Percentiles rank a stretch among this genome's conserved stretches.
These are phyloP conservation scores for Apodemus sylvaticus DNA, from an alignment of 2,113 vertebrate genomes.

Conservation along the genomic window DNA sequence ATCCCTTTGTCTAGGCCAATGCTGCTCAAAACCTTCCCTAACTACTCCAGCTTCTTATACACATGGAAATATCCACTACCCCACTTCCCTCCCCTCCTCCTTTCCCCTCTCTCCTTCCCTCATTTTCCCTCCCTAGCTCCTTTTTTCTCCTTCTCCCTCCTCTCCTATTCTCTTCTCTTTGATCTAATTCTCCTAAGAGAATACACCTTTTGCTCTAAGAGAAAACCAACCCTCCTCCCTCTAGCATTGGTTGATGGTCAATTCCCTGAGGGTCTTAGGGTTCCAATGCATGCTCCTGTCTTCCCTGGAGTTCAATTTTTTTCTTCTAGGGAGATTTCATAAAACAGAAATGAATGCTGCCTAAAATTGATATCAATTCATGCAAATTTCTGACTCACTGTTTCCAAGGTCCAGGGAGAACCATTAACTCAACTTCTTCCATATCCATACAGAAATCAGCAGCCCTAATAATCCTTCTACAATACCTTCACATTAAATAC, in stretches of 20 bases:
- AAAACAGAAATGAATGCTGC: slow-evolving; percentile 54
- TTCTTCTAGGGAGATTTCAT: neutral
- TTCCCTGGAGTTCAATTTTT: neutral
- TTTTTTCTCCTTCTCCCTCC: neutral
- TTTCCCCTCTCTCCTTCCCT: no score
- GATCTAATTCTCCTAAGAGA: neutral
- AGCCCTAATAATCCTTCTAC: slow-evolving; percentile 28
- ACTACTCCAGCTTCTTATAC: neutral
- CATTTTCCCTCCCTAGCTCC: neutral
- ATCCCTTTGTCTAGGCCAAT: neutral
- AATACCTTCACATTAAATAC: neutral
- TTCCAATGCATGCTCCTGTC: accelerated
- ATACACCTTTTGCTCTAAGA: neutral
- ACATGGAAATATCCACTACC: neutral
- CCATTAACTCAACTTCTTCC: neutral
- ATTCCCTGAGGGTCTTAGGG: neutral
- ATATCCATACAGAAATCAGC: neutral
- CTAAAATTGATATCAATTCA: slow-evolving; percentile 73
- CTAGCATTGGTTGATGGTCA: no score
- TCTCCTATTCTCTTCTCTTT: neutral
- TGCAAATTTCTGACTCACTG: slow-evolving; percentile 60
- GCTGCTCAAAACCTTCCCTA: neutral
- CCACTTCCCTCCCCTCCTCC: neutral
- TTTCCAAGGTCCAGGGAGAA: slow-evolving; percentile 59
- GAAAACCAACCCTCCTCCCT: neutral